Percentiles rank a stretch among this genome's conserved stretches.
Evolutionary conservation across 2,113 vertebrate genomes (phyloP).

Genomic region (Piaya cayana): DNA sequence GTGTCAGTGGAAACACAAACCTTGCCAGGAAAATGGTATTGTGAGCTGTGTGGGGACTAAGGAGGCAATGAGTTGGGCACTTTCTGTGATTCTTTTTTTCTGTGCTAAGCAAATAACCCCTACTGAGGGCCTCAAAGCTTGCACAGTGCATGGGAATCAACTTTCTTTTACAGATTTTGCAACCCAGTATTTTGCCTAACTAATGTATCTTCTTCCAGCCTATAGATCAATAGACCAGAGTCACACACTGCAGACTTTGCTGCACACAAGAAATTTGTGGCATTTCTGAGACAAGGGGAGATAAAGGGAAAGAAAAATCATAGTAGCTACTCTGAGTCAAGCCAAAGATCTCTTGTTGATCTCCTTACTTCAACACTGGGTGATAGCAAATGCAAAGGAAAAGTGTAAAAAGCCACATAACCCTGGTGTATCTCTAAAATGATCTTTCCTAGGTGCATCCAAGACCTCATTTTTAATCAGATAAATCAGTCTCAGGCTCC

Average conservation of each 20-base stretch:
- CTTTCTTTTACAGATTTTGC: background rate
- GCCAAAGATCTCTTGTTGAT: background rate
- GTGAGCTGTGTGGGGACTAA: background rate
- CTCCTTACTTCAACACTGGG: background rate
- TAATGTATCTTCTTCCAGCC: background rate
- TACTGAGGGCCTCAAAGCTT: background rate
- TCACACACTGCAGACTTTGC: background rate
- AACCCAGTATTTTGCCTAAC: background rate
- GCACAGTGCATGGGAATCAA: accelerated
- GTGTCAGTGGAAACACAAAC: background rate
- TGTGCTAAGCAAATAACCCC: background rate
- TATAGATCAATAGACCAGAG: background rate
- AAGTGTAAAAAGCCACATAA: background rate
- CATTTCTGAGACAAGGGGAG: background rate
- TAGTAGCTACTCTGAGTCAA: background rate
- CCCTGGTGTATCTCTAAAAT: background rate
- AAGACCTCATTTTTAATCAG: background rate
- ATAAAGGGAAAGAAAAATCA: background rate
- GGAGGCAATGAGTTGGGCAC: background rate
- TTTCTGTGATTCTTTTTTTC: background rate
- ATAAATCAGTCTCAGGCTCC: background rate
- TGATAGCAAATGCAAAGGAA: background rate
- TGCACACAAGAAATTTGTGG: background rate
- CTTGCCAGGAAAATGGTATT: background rate
- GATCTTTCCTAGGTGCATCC: background rate